Evolutionary conservation across 2,888 invertebrate genomes (phyloP), one percentile per base, ranked within the genome.

Genomic region (Sinelater perroti): DNA sequence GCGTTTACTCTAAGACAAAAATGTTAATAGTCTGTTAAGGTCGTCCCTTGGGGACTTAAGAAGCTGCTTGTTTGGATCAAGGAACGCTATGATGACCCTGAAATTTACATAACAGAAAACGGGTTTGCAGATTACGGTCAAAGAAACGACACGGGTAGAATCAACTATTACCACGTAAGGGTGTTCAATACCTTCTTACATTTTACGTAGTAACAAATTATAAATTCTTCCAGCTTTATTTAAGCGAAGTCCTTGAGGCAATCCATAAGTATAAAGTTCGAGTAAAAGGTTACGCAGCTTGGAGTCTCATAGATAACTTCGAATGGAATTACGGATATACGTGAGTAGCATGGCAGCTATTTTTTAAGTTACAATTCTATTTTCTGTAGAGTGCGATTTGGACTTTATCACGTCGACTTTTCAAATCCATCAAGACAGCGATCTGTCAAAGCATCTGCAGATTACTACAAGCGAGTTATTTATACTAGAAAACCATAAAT

Each of bases 291-390:
- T 86, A 84, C 72, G 81, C 82, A n/a, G 83, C 82, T 0, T 85
- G 86, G 85, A 83, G 84, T 1, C 75, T 87, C 20, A 79, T 86
- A 78, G 87, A 87, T 67, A 85, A 84, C 68, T 84, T 86, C 62
- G 86, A 87, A 73, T 86, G 86, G 85, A 72, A 68, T 1, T 70
- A 71, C 21, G 84, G 84, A 8, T 85, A 82, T 69, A 72, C 72
- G 77, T 81, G 72, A 75, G 20, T 35, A 3, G 11, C 31, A 31
- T 76, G 3, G 18, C 7, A 46, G 8, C 8, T 33, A 14, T 31
- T 7, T 31, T 31, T 31, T n/a, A 4, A 10, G 11, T 4, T 11
- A 31, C 5, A n/a, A 30, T 5, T n/a, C n/a, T n/a, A n/a, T n/a
- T n/a, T n/a, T n/a, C n/a, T n/a, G n/a, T n/a, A n/a, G n/a, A n/a